These are phyloP conservation scores for Heliconius eleuchia DNA, from an alignment of 1,140 invertebrate genomes.

Conservation along the genomic window DNA sequence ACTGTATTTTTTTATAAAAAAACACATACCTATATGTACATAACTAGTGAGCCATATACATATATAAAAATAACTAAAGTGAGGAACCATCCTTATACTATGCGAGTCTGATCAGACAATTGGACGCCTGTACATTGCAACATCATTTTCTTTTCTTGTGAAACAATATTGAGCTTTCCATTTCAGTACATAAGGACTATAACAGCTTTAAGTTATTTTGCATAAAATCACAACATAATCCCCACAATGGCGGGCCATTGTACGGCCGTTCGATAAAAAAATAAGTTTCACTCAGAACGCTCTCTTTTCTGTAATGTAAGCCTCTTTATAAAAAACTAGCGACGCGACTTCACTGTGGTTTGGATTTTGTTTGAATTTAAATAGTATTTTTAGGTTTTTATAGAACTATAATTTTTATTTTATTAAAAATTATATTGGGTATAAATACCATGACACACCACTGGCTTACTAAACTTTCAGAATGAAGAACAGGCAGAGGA, in stretches of 20 bases:
- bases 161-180: not conserved
- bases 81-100: not conserved
- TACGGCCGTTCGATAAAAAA: constrained; percentile 29
- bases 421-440: too few species aligned
- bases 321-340: constrained; percentile 16
- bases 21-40: too few species aligned
- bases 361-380: constrained; percentile 4
- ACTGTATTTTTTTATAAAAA: too few species aligned
- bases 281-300: constrained; percentile 18
- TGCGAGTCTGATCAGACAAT: constrained; percentile 7
- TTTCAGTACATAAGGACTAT: not conserved
- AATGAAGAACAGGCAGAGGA: too few species aligned
- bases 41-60: too few species aligned
- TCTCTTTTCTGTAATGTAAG: constrained; percentile 23
- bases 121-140: constrained; percentile 4
- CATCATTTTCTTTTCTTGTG: not conserved
- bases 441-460: too few species aligned
- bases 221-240: constrained; percentile 25
- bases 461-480: too few species aligned
- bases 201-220: not conserved
- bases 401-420: too few species aligned
- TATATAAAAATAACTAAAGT: constrained; percentile 1
- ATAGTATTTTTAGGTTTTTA: not conserved
- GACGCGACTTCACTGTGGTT: not conserved
- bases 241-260: constrained; percentile 26